These are phyloP conservation scores for Rhadina sibilatrix DNA, from an alignment of 2,113 vertebrate species.

Conservation along the genomic window DNA sequence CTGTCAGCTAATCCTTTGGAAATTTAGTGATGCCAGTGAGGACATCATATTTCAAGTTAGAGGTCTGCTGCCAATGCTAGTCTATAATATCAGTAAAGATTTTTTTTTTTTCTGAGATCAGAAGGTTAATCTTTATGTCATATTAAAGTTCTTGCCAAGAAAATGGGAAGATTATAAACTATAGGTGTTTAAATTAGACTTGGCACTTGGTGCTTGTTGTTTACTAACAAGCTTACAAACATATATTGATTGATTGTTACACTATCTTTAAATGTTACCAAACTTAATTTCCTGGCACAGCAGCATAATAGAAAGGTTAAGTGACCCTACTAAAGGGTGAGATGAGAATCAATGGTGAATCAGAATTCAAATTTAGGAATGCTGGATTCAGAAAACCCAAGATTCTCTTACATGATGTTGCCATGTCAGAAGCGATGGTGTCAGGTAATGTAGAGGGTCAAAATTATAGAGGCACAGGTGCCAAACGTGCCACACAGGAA, in stretches of 20 bases:
- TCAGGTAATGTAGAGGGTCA: neutral
- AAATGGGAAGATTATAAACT: neutral
- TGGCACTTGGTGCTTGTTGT: neutral
- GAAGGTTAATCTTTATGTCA: slow-evolving; percentile 30
- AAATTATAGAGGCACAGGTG: neutral
- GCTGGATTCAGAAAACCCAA: neutral
- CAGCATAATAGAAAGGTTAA: neutral
- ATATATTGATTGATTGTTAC: neutral
- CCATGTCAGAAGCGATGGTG: neutral
- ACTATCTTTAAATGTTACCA: neutral
- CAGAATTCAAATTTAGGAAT: neutral
- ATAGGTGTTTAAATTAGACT: neutral
- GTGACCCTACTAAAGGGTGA: neutral
- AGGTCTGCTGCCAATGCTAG: neutral
- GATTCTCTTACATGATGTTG: neutral
- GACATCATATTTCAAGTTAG: slow-evolving; percentile 3
- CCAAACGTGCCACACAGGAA: neutral
- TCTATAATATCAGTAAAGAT: neutral
- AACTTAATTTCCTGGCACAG: neutral
- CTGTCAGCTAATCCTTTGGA: slow-evolving; percentile 29
- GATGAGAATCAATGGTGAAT: neutral
- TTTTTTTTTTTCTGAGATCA: neutral
- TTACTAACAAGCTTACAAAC: slow-evolving; percentile 7
- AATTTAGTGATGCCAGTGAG: slow-evolving; percentile 14
- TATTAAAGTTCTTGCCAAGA: neutral